phyloP scores from a whole-genome alignment of 2,888 invertebrate species.

The Punctoribates punctum region DNA sequence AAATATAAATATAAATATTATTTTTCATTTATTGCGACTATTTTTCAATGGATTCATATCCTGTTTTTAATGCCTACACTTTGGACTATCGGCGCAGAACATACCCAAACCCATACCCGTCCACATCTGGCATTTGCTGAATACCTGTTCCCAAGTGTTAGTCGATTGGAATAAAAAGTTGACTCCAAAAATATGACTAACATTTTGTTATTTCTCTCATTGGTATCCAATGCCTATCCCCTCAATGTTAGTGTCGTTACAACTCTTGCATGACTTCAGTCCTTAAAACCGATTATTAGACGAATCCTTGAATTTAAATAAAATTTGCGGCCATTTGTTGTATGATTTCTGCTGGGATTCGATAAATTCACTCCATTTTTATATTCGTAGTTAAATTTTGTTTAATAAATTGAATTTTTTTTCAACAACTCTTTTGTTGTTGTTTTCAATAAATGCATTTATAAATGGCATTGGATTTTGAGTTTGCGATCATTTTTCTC shows the following conservation, averaged over 20 bases:
- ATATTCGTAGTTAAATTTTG: neutral
- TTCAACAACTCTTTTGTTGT: too few species aligned
- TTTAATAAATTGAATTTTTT: too few species aligned
- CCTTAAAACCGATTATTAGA: conserved; percentile 1
- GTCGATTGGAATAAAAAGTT: too few species aligned
- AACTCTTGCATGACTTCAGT: conserved; percentile 24
- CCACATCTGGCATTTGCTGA: neutral
- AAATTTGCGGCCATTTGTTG: neutral
- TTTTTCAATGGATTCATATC: conserved; percentile 21
- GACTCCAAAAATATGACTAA: neutral
- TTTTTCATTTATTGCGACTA: neutral
- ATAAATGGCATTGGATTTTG: too few species aligned
- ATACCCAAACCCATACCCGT: neutral
- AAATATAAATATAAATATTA: neutral
- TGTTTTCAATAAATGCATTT: too few species aligned
- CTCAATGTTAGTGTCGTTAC: conserved; percentile 8
- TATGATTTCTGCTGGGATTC: neutral
- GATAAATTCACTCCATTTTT: neutral
- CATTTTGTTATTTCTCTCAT: neutral
- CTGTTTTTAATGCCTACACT: conserved; percentile 28
- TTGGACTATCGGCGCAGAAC: neutral
- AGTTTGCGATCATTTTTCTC: too few species aligned
- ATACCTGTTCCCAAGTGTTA: neutral
- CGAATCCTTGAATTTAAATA: conserved; percentile 12
- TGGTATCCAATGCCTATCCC: neutral